phyloP scores from a whole-genome alignment of 2,888 invertebrate genomes.

The Lumbricus terrestris region DNA sequence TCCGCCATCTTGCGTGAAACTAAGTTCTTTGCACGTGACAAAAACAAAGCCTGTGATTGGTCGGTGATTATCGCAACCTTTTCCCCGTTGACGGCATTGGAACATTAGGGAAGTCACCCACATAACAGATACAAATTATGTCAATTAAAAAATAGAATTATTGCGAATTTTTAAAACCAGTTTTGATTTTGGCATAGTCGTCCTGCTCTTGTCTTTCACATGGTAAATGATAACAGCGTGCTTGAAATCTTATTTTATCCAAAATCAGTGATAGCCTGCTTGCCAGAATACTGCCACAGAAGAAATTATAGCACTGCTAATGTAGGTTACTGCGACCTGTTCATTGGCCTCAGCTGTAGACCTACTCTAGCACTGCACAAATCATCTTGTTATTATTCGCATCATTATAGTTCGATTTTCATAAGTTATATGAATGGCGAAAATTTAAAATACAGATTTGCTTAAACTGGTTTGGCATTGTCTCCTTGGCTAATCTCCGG shows the following conservation, averaged over 20 bases:
- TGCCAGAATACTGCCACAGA: background rate
- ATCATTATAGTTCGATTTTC: too few species aligned
- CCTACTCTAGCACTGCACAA: too few species aligned
- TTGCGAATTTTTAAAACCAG: background rate
- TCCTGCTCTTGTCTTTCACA: background rate
- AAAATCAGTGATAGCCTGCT: background rate
- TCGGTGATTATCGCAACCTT: background rate
- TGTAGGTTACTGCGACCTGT: too few species aligned
- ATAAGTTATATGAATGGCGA: too few species aligned
- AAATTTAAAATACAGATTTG: too few species aligned
- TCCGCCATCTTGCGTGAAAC: background rate
- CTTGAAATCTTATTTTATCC: background rate
- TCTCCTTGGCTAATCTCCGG: too few species aligned
- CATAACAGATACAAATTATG: background rate
- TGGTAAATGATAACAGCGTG: background rate
- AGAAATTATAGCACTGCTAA: too few species aligned
- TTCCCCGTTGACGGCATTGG: background rate
- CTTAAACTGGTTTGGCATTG: too few species aligned
- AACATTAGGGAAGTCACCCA: background rate
- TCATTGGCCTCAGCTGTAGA: too few species aligned
- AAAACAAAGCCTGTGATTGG: constrained; percentile 3
- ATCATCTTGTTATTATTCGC: too few species aligned
- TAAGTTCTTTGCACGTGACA: background rate
- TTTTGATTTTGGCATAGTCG: background rate
- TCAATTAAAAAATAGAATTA: background rate